Base-by-base conservation (phyloP, 2,888 invertebrate genomes). In the Drosophila mercatorum region DNA sequence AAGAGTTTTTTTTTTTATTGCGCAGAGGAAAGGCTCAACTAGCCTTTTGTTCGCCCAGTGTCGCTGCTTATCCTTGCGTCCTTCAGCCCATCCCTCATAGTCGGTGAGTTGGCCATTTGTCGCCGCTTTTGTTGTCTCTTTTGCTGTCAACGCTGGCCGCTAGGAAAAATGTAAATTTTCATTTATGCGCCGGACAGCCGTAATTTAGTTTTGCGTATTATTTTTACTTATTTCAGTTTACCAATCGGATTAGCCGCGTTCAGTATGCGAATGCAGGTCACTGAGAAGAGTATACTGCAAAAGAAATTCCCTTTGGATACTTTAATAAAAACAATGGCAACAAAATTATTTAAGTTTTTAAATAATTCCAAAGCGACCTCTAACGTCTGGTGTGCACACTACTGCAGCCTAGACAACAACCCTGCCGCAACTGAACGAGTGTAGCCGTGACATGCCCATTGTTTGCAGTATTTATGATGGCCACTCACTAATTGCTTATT, bases 121-220 rank as follows among this genome's bases (percentile, higher is more conserved):
- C 63, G 75, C 55, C 26, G 52, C 51, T 65, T 64, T 67, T 65
- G 64, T 72, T 75, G 51, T 56, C 55, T 56, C 55, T n/a, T 62
- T 55, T 41, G 51, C 58, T 68, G 64, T 57, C 70, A 63, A 36
- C 69, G 51, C 49, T 11, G 58, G 56, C 11, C 34, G 53, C 69
- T 58, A 44, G 34, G 14, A 57, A 57, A 79, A 76, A 76, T 80
- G 71, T 63, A 63, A 80, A 77, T 80, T 80, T 68, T 40, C 57
- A 80, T 75, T 77, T 71, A 43, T 63, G 51, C 41, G 43, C 41
- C 46, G 41, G 47, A 69, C 65, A 77, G 61, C 46, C 56, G 55
- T 56, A 72, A 77, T 72, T 72, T 49, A 72, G 72, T 64, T 78
- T 46, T 26, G 38, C 46, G 66, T 53, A 64, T 71, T 77, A 71